Percentiles rank a stretch among this genome's conserved stretches.
These are phyloP conservation scores for Eueides isabella DNA, from an alignment of 1,140 invertebrate species.

Conservation along the genomic window DNA sequence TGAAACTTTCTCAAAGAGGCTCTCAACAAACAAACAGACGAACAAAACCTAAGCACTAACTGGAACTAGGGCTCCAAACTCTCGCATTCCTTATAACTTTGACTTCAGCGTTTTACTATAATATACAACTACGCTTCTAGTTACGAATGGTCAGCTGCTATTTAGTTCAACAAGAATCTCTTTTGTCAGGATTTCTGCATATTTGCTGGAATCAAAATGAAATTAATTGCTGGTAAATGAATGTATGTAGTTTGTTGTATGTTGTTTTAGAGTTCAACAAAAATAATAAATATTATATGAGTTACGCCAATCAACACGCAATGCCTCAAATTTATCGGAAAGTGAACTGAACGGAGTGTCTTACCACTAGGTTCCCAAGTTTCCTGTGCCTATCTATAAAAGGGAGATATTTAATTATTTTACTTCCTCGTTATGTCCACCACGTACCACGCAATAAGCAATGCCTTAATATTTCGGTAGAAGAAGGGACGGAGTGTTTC, in stretches of 20 bases:
- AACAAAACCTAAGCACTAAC: slow-evolving; percentile 7
- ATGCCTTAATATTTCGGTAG: no score
- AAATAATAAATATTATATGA: no score
- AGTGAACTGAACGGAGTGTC: no score
- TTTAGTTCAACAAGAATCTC: background rate
- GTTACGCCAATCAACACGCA: no score
- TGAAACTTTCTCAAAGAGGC: slow-evolving; percentile 5
- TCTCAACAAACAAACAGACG: slow-evolving; percentile 10
- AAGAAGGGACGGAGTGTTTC: no score
- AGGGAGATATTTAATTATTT: no score
- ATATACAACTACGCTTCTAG: background rate
- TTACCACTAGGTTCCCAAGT: no score
- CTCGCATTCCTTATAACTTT: slow-evolving; percentile 2
- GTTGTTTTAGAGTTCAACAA: no score
- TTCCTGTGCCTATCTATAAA: no score
- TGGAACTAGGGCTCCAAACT: slow-evolving; percentile 3
- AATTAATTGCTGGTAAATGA: background rate
- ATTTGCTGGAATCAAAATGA: background rate
- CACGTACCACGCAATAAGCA: no score
- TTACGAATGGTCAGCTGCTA: slow-evolving; percentile 5
- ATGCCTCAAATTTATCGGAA: no score
- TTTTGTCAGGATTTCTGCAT: background rate
- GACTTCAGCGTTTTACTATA: background rate
- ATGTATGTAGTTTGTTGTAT: background rate
- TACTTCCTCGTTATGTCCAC: no score